phyloP scores from a whole-genome alignment of 2,113 vertebrate species.

The Trinectes maculatus region DNA sequence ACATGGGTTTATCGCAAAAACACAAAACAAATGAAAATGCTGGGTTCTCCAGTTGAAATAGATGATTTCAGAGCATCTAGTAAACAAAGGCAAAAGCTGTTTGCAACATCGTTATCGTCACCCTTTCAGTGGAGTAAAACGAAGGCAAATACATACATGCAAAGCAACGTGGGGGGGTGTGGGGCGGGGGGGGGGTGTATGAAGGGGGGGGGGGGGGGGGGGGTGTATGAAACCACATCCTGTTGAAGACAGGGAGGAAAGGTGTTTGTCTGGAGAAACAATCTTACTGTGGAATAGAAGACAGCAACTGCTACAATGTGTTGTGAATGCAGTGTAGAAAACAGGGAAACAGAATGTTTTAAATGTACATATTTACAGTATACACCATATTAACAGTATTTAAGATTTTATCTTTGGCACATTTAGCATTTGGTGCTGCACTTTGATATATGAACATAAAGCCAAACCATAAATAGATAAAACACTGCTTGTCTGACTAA shows the following conservation, averaged over 20 bases:
- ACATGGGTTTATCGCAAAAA: background rate
- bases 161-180: background rate
- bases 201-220: background rate
- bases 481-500: no score
- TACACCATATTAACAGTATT: no score
- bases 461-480: no score
- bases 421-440: no score
- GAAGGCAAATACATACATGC: constrained; percentile 18
- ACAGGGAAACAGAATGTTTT: no score
- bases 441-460: no score
- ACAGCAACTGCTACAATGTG: background rate
- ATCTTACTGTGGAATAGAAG: background rate
- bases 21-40: background rate
- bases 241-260: constrained; percentile 2
- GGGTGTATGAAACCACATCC: constrained; percentile 6
- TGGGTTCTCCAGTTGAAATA: constrained; percentile 2
- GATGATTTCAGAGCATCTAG: background rate
- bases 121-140: constrained; percentile 4
- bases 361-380: no score
- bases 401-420: no score
- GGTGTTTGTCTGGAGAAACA: constrained; percentile 10
- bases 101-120: background rate
- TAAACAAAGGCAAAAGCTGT: background rate
- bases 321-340: no score
- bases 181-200: background rate